Evolutionary conservation across 2,113 vertebrate species (phyloP).

Genomic region (Motacilla alba): DNA sequence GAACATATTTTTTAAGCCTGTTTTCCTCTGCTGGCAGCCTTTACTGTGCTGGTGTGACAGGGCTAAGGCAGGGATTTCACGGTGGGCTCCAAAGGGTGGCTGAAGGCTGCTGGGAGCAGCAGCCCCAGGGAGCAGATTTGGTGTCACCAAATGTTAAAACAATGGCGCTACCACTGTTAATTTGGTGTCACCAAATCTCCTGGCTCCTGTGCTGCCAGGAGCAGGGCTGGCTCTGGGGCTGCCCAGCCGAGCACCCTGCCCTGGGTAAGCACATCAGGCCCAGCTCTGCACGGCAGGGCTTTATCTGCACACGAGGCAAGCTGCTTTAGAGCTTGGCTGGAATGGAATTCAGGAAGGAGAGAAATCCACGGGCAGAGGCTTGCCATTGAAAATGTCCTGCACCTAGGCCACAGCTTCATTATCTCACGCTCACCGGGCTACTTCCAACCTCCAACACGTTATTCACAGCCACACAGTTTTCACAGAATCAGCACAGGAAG

Average conservation of each 20-base stretch:
- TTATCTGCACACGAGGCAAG: background rate
- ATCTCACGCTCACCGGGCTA: conserved; percentile 41
- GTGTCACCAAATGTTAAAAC: too few relatives aligned
- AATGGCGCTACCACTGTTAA: too few relatives aligned
- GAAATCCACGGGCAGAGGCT: background rate
- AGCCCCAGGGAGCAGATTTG: too few relatives aligned
- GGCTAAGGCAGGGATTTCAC: background rate
- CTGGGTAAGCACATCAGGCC: background rate
- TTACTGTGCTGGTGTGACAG: background rate
- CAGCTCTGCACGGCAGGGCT: background rate
- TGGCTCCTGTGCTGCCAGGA: background rate
- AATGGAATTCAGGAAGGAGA: background rate
- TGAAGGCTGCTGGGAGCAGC: background rate
- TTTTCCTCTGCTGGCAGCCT: background rate
- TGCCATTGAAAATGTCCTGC: conserved; percentile 25
- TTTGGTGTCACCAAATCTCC: too few relatives aligned
- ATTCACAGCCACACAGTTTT: conserved; percentile 52
- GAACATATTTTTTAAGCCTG: background rate
- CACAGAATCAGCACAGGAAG: conserved; percentile 58
- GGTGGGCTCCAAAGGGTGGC: background rate
- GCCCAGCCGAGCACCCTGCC: background rate
- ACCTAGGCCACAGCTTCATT: conserved; percentile 64
- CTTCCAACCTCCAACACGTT: conserved; percentile 56
- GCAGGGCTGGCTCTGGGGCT: background rate
- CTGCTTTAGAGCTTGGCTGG: conserved; percentile 7